phyloP scores from a whole-genome alignment of 2,797 vertebrate species.

The Miopithecus talapoin region DNA sequence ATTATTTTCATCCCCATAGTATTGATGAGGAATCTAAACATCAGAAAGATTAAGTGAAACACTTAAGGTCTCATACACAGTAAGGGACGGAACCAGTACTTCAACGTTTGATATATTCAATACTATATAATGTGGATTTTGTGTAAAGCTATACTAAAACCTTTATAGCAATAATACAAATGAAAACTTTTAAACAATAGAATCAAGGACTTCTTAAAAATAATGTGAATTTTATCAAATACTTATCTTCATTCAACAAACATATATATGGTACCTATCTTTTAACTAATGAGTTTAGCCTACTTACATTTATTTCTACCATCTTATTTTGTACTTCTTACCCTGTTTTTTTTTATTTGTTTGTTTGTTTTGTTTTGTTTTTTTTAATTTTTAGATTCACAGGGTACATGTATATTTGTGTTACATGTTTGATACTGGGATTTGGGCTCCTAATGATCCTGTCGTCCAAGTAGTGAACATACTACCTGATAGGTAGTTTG shows the following conservation, averaged over 20 bases:
- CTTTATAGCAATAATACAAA: neutral
- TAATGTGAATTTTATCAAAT: neutral
- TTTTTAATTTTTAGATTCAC: no score
- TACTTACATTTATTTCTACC: neutral
- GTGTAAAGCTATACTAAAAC: neutral
- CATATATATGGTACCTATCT: neutral
- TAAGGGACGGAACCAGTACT: neutral
- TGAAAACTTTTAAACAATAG: neutral
- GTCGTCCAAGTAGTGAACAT: no score
- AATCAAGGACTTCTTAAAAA: neutral
- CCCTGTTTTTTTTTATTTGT: neutral
- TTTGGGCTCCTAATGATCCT: no score
- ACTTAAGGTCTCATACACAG: neutral
- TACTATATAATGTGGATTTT: neutral
- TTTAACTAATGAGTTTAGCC: neutral
- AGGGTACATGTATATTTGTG: no score
- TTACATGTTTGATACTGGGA: no score
- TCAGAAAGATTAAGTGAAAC: neutral
- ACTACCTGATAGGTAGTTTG: no score
- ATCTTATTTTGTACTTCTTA: neutral
- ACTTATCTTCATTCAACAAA: neutral
- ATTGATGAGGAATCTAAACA: neutral
- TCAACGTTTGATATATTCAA: neutral
- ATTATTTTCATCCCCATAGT: neutral
- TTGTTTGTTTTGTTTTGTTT: no score